Conservation (phyloP, 2,888 invertebrate genomes). For the Scotopteryx bipunctaria region DNA sequence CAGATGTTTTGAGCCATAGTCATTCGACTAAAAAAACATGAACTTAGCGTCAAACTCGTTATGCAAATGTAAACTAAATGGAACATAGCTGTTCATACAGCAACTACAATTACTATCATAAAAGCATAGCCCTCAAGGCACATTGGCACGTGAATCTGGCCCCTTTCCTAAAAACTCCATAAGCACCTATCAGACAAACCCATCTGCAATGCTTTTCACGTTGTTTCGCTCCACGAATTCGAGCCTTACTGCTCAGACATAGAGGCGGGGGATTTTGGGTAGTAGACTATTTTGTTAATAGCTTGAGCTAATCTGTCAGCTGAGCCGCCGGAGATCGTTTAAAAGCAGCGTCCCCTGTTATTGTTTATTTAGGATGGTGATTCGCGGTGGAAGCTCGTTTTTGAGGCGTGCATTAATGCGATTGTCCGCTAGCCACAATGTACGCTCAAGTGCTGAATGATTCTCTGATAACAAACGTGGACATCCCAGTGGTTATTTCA, state of each 20-base stretch:
- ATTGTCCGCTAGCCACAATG: slow-evolving; percentile 69
- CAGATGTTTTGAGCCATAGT: no score
- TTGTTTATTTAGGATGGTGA: slow-evolving; percentile 82
- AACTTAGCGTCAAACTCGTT: slow-evolving; percentile 22
- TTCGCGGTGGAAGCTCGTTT: slow-evolving; percentile 75
- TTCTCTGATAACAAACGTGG: slow-evolving; percentile 53
- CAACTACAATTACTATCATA: slow-evolving; percentile 42
- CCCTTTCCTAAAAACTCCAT: slow-evolving; percentile 75
- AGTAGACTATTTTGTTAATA: slow-evolving; percentile 54
- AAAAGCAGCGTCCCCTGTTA: slow-evolving; percentile 77
- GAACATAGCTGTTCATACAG: no score
- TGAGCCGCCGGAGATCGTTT: slow-evolving; percentile 79
- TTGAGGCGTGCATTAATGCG: slow-evolving; percentile 78
- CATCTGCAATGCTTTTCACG: slow-evolving; percentile 49
- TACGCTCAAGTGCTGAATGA: slow-evolving; percentile 52
- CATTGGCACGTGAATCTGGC: slow-evolving; percentile 70
- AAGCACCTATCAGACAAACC: slow-evolving; percentile 70
- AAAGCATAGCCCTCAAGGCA: slow-evolving; percentile 47
- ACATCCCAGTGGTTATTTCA: slow-evolving; percentile 40
- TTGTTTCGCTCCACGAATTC: slow-evolving; percentile 32
- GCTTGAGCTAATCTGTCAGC: slow-evolving; percentile 80
- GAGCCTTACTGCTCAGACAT: slow-evolving; percentile 32
- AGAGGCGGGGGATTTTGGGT: slow-evolving; percentile 23
- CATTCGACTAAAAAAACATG: not conserved
- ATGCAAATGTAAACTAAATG: slow-evolving; percentile 38